Evolutionary conservation across 2,888 invertebrate species (phyloP).

Genomic region (Drosophila infuscata): DNA sequence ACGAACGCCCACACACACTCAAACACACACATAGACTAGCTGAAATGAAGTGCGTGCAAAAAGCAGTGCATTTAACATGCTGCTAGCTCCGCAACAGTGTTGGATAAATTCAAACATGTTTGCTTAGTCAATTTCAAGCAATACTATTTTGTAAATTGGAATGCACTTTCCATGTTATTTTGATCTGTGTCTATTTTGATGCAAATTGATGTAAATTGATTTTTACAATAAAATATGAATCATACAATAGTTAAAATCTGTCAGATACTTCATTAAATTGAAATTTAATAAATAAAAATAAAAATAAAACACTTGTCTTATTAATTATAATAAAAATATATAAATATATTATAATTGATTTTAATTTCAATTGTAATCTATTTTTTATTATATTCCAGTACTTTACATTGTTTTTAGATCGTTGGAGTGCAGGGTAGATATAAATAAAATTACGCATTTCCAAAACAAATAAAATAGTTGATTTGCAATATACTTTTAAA

Average conservation of each 20-base stretch:
- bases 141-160: not conserved
- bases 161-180: not conserved
- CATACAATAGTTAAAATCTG: not conserved
- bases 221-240: not conserved
- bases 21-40: not conserved
- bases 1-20: slow-evolving; percentile 3
- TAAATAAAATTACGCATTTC: not conserved
- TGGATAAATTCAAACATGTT: too few species aligned
- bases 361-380: not conserved
- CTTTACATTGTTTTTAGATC: too few species aligned
- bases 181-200: not conserved
- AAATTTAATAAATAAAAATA: not conserved
- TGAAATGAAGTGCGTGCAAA: slow-evolving; percentile 24
- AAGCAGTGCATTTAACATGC: slow-evolving; percentile 23
- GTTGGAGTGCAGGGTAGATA: too few species aligned
- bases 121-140: not conserved
- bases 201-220: not conserved
- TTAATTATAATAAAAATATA: not conserved
- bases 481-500: not conserved
- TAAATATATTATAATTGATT: not conserved
- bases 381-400: not conserved
- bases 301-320: not conserved
- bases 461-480: not conserved
- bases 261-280: not conserved
- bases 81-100: not conserved